Conservation (phyloP, 2,113 vertebrate genomes). For the Tenebrosternarchus preto region DNA sequence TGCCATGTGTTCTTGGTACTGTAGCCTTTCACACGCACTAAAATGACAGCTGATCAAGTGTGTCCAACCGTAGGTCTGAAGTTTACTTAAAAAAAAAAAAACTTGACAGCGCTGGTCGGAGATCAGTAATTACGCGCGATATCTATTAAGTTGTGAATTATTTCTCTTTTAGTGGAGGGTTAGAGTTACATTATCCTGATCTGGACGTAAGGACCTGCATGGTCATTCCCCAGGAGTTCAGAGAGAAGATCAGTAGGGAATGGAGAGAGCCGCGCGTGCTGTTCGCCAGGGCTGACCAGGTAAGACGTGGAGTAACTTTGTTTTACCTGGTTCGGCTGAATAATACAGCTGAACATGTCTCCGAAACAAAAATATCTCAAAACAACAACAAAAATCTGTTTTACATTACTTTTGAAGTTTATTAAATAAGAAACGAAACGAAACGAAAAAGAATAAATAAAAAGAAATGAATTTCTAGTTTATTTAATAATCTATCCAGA, state of each 20-base stretch:
- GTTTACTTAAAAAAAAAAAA: too few relatives aligned
- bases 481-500: constrained; percentile 33
- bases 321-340: not conserved
- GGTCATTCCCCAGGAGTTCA: constrained; percentile 55
- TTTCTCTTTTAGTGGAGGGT: constrained; percentile 61
- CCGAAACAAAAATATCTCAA: not conserved
- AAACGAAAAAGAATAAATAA: too few relatives aligned
- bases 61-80: not conserved
- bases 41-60: not conserved
- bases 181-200: constrained; percentile 67
- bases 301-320: constrained; percentile 49
- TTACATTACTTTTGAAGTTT: too few relatives aligned
- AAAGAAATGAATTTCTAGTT: not conserved
- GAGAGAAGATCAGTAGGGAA: constrained; percentile 66
- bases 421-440: too few relatives aligned
- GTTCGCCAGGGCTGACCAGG: constrained; percentile 61
- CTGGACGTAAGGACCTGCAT: constrained; percentile 62
- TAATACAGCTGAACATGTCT: not conserved
- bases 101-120: not conserved
- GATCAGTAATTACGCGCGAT: not conserved
- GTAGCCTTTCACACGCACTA: not conserved
- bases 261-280: constrained; percentile 65
- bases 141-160: not conserved
- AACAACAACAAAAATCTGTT: too few relatives aligned
- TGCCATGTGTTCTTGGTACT: not conserved